Conservation (phyloP, 1,140 invertebrate genomes). For the Zaprionus davidi region DNA sequence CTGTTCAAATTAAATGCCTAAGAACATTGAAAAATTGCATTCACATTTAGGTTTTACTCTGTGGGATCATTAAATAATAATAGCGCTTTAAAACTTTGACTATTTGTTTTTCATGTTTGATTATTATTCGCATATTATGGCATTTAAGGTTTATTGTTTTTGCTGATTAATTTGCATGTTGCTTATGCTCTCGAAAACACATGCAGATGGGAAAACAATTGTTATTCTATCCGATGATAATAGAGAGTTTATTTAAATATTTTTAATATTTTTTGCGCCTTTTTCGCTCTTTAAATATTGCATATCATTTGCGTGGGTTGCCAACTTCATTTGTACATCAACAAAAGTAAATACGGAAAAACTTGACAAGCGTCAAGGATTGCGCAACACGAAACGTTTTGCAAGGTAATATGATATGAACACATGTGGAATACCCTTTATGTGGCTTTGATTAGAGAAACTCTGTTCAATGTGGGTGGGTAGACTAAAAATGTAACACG, state of each 20-base stretch:
- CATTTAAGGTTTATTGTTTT: neutral
- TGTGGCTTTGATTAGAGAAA: neutral
- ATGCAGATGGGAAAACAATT: neutral
- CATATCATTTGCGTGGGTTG: neutral
- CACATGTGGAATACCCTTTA: neutral
- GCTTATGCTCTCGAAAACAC: neutral
- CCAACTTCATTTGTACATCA: neutral
- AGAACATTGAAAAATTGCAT: no score
- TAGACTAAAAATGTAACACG: no score
- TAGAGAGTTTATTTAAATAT: neutral
- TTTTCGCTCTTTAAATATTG: neutral
- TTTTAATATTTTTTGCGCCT: neutral
- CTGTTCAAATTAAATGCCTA: no score
- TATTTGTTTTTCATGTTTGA: neutral
- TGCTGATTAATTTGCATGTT: neutral
- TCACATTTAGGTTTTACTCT: neutral
- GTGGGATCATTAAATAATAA: neutral
- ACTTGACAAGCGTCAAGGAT: neutral
- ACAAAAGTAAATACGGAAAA: neutral
- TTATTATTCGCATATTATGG: neutral
- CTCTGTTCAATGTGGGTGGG: no score
- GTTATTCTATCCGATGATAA: neutral
- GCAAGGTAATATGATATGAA: no score
- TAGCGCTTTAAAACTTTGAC: neutral
- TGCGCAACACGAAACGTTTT: neutral